A percentile compares a stretch with the other conserved stretches of the same genome.
phyloP scores from a whole-genome alignment of 2,797 vertebrate genomes.

The Gallinago stenura region DNA sequence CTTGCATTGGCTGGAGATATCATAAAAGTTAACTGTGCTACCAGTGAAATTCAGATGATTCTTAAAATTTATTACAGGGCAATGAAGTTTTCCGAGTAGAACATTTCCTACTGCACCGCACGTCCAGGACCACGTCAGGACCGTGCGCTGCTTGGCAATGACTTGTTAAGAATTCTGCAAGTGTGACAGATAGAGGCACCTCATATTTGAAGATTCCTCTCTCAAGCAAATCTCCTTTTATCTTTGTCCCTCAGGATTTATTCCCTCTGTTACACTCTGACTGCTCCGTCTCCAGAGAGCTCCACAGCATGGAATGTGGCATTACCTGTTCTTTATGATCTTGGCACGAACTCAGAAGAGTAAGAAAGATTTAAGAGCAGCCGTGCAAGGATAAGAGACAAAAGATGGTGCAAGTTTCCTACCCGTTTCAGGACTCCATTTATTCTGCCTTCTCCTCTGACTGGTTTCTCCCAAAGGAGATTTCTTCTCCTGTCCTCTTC shows the following conservation, averaged over 20 bases:
- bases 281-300: neutral
- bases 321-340: neutral
- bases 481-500: neutral
- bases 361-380: neutral
- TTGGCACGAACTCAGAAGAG: neutral
- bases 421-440: neutral
- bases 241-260: constrained; percentile 41
- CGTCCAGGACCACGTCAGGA: neutral
- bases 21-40: neutral
- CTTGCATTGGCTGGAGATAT: neutral
- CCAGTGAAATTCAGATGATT: neutral
- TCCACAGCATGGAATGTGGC: neutral
- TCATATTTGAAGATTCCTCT: neutral
- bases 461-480: neutral
- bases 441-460: neutral
- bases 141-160: neutral
- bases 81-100: neutral
- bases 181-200: neutral
- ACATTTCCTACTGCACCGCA: neutral
- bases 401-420: neutral
- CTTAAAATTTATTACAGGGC: neutral
- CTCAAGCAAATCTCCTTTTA: constrained; percentile 11
- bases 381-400: neutral
- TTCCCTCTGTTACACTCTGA: neutral
- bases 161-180: neutral